Evolutionary conservation across 2,888 invertebrate species (phyloP), one percentile per base, ranked within the genome.

Genomic region (Gryllus longicercus): DNA sequence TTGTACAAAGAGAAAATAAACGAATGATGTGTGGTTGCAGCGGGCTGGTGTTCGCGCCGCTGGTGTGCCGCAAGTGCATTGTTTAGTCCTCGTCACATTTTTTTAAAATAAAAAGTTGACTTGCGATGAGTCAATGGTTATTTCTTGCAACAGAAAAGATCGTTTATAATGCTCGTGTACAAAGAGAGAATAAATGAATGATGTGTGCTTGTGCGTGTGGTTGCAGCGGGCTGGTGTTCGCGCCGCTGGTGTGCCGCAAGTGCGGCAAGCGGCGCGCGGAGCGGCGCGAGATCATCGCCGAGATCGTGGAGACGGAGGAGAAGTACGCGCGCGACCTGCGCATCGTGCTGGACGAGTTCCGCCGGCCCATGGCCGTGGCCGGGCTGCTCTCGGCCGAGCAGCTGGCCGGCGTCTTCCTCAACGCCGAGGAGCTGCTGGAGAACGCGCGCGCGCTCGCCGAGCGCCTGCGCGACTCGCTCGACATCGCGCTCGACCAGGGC

Each of bases 271-370:
- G 95, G 85, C 90, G 97, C 80, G 92, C 94, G 12, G 97, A 98
- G 86, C 91, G 97, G 80, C 96, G 96, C 85, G 97, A 98, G 89
- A 97, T 97, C 63, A 94, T 98, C 79, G 94, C 94, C 5, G 98
- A 98, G 89, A 96, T 98, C 82, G 95, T 97, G 8, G 97, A 98
- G 88, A 98, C 98, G 2, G 98, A 98, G 88, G 94, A 96, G 86
- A 98, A 97, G 85, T 98, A 98, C 86, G 96, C 97, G 25, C 90
- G 97, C 79, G 98, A 98, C 87, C 89, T 98, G 84, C 93, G 95
- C 86, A 97, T 98, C 81, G 94, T 98, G 84, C 89, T 96, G 84
- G 97, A 97, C 87, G 97, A 96, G 87, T 96, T 96, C 86, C 95
- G 95, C 86, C 93, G 94, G 85, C 97, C 97, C 0, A 97, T 98